A percentile compares a stretch with the other conserved stretches of the same genome.
phyloP scores from a whole-genome alignment of 2,797 vertebrate genomes.

The Crax fasciolata region DNA sequence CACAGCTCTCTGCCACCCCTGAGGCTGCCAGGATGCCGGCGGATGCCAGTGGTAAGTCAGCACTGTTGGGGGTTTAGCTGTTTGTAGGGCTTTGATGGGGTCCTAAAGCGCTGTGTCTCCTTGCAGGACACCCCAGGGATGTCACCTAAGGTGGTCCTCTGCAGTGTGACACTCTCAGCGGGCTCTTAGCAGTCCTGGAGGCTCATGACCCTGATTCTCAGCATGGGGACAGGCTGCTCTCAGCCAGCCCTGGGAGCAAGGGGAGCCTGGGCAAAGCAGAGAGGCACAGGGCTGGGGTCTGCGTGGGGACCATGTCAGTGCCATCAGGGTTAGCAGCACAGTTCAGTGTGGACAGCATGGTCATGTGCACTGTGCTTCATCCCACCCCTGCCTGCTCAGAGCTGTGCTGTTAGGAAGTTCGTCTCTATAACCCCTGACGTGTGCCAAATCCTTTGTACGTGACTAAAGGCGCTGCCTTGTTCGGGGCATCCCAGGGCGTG shows the following conservation, averaged over 20 bases:
- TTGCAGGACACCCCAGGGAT: accelerated
- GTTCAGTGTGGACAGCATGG: accelerated
- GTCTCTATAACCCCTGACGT: accelerated
- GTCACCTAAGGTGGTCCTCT: accelerated
- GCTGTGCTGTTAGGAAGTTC: neutral
- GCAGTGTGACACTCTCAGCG: neutral
- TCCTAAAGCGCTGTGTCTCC: neutral
- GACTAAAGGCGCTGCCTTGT: accelerated
- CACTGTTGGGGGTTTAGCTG: accelerated
- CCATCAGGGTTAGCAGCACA: accelerated
- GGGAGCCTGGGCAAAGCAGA: neutral
- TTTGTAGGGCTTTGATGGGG: accelerated
- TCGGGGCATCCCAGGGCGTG: accelerated
- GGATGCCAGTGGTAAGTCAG: neutral
- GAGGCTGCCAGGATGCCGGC: neutral
- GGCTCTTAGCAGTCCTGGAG: neutral
- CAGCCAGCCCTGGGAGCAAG: accelerated
- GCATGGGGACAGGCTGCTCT: accelerated
- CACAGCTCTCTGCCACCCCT: neutral
- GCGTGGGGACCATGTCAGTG: accelerated
- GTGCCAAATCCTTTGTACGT: neutral
- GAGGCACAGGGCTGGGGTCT: neutral
- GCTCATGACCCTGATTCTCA: accelerated
- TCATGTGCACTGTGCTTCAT: neutral
- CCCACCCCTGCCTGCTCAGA: accelerated